phyloP scores from a whole-genome alignment of 2,797 vertebrate species.

The Pangasius krempfi region DNA sequence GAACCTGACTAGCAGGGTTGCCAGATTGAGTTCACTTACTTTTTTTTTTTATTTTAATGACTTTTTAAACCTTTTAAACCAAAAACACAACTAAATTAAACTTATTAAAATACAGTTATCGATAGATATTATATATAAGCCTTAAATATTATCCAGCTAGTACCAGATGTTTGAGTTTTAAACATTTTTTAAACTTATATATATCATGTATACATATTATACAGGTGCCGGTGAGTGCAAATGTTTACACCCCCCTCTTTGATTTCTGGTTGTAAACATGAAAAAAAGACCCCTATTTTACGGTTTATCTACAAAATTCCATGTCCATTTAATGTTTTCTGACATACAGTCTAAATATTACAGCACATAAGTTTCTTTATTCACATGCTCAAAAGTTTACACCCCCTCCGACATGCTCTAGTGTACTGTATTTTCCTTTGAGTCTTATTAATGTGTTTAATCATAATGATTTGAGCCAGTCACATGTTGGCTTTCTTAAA shows the following conservation, averaged over 20 bases:
- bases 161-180: not conserved
- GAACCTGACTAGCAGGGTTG: constrained; percentile 2
- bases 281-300: not conserved
- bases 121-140: no score
- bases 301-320: not conserved
- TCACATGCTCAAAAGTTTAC: not conserved
- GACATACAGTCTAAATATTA: not conserved
- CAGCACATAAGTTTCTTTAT: not conserved
- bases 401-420: not conserved
- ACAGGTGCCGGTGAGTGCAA: not conserved
- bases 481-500: no score
- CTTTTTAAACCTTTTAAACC: not conserved
- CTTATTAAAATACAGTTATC: no score
- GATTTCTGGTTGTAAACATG: not conserved
- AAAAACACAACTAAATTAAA: not conserved
- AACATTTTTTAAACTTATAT: no score
- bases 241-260: not conserved
- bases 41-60: no score
- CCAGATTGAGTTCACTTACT: not conserved
- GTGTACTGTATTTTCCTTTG: not conserved
- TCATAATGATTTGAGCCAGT: not conserved
- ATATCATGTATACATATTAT: not conserved
- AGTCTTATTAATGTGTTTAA: not conserved
- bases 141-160: not conserved
- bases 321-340: not conserved